Percentiles rank a stretch among this genome's conserved stretches.
These are phyloP conservation scores for Monopis laevigella DNA, from an alignment of 2,888 invertebrate species.

Conservation along the genomic window DNA sequence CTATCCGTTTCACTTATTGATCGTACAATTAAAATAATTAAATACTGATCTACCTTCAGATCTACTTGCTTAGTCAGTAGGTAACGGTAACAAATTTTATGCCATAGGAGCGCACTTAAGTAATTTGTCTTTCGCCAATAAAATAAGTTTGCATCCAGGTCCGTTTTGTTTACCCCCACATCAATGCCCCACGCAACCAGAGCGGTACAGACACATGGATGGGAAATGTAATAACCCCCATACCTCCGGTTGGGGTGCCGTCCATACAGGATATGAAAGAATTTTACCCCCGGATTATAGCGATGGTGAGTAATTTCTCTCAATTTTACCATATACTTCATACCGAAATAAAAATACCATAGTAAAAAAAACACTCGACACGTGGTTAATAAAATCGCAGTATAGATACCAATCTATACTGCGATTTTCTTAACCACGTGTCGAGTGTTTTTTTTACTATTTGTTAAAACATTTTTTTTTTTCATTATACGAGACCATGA, in stretches of 20 bases:
- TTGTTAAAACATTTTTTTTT: too few species aligned
- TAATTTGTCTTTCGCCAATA: too few species aligned
- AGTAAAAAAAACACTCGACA: not conserved
- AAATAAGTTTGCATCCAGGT: too few species aligned
- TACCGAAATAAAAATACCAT: not conserved
- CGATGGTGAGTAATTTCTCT: slow-evolving; percentile 55
- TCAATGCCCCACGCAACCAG: slow-evolving; percentile 41
- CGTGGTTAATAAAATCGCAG: not conserved
- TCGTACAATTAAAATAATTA: too few species aligned
- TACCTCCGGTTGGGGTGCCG: slow-evolving; percentile 76
- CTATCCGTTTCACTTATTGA: too few species aligned
- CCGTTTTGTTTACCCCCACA: slow-evolving; percentile 46
- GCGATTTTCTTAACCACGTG: not conserved
- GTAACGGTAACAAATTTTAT: too few species aligned
- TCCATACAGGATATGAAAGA: slow-evolving; percentile 71
- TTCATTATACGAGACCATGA: too few species aligned
- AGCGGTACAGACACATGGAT: slow-evolving; percentile 75
- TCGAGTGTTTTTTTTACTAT: too few species aligned
- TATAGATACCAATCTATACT: not conserved
- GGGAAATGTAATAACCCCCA: slow-evolving; percentile 86
- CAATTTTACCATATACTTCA: not conserved
- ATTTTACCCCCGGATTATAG: slow-evolving; percentile 73
- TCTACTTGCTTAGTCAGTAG: too few species aligned
- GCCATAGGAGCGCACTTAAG: too few species aligned
- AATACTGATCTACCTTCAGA: too few species aligned